Percentiles rank a stretch among this genome's conserved stretches.
phyloP scores from a whole-genome alignment of 2,113 vertebrate species.

The Heterocephalus glaber region DNA sequence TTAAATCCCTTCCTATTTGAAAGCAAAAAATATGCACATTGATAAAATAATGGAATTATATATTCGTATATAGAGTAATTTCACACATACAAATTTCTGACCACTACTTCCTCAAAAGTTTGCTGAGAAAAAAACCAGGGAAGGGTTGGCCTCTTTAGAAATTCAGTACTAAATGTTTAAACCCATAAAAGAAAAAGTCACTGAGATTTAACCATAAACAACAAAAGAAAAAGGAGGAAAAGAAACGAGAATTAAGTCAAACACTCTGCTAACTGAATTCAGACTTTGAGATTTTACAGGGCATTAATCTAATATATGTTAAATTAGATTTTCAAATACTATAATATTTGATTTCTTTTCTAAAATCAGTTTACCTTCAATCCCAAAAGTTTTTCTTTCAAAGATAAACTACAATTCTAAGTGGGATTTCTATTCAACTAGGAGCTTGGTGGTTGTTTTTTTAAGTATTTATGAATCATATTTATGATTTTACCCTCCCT shows the following conservation, averaged over 20 bases:
- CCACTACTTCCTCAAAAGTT: slow-evolving; percentile 28
- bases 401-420: slow-evolving; percentile 79
- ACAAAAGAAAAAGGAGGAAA: slow-evolving; percentile 58
- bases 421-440: slow-evolving; percentile 75
- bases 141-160: slow-evolving; percentile 7
- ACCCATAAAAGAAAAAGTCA: slow-evolving; percentile 56
- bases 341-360: slow-evolving; percentile 80
- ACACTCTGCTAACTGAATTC: slow-evolving; percentile 74
- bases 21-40: slow-evolving; percentile 63
- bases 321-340: slow-evolving; percentile 80
- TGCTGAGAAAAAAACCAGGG: background rate
- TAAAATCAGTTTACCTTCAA: slow-evolving; percentile 77
- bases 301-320: slow-evolving; percentile 77
- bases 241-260: slow-evolving; percentile 79
- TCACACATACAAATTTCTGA: background rate
- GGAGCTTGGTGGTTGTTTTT: slow-evolving; percentile 61
- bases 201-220: slow-evolving; percentile 66
- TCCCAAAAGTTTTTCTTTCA: slow-evolving; percentile 82
- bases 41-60: slow-evolving; percentile 24
- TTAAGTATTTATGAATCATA: slow-evolving; percentile 79
- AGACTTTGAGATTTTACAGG: slow-evolving; percentile 70
- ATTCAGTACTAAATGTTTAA: slow-evolving; percentile 70
- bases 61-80: slow-evolving; percentile 41
- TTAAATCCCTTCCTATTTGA: slow-evolving; percentile 67
- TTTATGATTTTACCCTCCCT: slow-evolving; percentile 78